Conservation (phyloP, 2,888 invertebrate species). For the Phortica okadai region DNA sequence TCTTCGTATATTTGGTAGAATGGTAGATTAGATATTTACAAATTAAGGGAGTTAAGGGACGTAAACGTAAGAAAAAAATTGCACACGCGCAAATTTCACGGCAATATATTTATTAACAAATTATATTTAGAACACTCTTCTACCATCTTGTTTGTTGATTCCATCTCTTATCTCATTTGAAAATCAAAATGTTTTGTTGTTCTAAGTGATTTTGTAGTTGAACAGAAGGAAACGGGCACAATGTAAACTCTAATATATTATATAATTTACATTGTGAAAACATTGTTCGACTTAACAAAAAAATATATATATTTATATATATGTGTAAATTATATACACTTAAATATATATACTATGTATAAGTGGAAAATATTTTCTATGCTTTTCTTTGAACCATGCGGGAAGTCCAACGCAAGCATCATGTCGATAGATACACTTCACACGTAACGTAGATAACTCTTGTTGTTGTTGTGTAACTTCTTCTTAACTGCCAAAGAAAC, state of each 20-base stretch:
- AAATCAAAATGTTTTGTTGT: too few species aligned
- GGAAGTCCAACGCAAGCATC: too few species aligned
- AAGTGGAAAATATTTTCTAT: not conserved
- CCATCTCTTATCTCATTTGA: too few species aligned
- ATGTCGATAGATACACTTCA: too few species aligned
- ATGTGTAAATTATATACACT: not conserved
- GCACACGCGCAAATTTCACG: not conserved
- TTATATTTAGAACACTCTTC: not conserved
- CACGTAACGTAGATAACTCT: too few species aligned
- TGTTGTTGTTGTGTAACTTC: not conserved
- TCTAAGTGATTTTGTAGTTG: too few species aligned
- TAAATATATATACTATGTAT: constrained; percentile 6
- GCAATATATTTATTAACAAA: not conserved
- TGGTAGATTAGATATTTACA: not conserved
- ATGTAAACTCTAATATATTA: not conserved
- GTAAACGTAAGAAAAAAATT: not conserved
- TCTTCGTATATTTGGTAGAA: not conserved
- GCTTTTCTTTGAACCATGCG: too few species aligned
- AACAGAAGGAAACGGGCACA: not conserved
- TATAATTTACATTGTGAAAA: not conserved
- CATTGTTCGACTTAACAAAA: not conserved
- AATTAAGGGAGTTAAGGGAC: not conserved
- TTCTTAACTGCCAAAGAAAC: constrained; percentile 22
- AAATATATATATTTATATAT: not conserved
- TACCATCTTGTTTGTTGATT: too few species aligned